These are phyloP conservation scores for Erannis defoliaria DNA, from an alignment of 2,888 invertebrate species.

Conservation along the genomic window DNA sequence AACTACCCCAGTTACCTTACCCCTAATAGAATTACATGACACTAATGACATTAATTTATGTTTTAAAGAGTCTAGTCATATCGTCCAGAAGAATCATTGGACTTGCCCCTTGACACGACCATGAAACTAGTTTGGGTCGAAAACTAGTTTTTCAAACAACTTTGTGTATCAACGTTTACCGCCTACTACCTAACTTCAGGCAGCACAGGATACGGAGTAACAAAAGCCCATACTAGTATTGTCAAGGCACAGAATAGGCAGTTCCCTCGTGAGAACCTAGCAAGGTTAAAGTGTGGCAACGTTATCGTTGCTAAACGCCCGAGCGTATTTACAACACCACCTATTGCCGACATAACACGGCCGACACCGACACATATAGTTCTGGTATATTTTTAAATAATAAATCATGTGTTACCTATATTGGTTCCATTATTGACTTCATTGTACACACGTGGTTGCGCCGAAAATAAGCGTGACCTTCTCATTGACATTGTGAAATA, in stretches of 20 bases:
- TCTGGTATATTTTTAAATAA: constrained; percentile 38
- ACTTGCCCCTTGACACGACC: constrained; percentile 30
- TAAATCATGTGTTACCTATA: constrained; percentile 34
- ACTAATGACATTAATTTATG: not conserved
- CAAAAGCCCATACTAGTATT: constrained; percentile 84
- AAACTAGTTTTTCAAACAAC: constrained; percentile 26
- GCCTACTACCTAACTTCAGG: constrained; percentile 60
- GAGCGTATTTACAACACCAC: constrained; percentile 84
- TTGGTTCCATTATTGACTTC: constrained; percentile 40
- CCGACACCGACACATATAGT: constrained; percentile 61
- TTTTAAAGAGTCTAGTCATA: constrained; percentile 8
- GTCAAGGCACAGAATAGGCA: constrained; percentile 85
- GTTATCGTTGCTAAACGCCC: constrained; percentile 84
- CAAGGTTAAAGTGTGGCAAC: constrained; percentile 86
- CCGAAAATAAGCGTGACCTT: constrained; percentile 84
- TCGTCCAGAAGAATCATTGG: constrained; percentile 35
- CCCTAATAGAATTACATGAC: constrained; percentile 34
- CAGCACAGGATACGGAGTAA: constrained; percentile 76
- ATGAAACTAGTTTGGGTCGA: constrained; percentile 38
- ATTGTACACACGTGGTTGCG: constrained; percentile 65
- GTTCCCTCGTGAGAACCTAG: constrained; percentile 86
- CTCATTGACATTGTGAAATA: constrained; percentile 87
- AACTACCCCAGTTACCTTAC: constrained; percentile 48
- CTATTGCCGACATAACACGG: constrained; percentile 78
- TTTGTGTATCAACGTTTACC: constrained; percentile 19